Percentiles rank a stretch among this genome's conserved stretches.
These are phyloP conservation scores for Aspidiotus destructor DNA, from an alignment of 2,888 invertebrate species.

Conservation along the genomic window DNA sequence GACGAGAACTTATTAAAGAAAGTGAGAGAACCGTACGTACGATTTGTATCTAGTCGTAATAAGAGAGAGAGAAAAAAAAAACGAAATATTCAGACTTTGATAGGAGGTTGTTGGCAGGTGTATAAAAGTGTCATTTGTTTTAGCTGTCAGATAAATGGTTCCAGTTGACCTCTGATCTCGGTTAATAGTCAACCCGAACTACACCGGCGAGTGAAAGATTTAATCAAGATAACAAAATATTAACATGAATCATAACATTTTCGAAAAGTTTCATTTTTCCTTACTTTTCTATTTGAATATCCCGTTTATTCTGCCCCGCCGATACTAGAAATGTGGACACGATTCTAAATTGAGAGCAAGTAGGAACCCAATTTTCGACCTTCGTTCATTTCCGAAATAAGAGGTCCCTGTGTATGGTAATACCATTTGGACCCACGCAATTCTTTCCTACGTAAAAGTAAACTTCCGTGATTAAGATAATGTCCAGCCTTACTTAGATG, in stretches of 20 bases:
- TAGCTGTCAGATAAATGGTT: constrained; percentile 31
- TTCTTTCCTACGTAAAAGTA: no score
- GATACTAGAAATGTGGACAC: neutral
- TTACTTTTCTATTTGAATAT: constrained; percentile 1
- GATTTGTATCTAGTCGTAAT: neutral
- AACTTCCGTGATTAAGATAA: no score
- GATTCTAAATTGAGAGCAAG: no score
- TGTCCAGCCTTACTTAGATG: no score
- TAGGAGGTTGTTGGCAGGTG: constrained; percentile 26
- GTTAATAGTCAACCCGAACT: neutral
- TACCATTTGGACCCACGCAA: no score
- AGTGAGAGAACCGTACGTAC: no score
- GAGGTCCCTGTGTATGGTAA: no score
- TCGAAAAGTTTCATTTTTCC: constrained; percentile 24
- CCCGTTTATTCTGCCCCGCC: constrained; percentile 5
- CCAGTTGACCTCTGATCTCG: constrained; percentile 22
- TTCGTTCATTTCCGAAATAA: no score
- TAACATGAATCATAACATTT: constrained; percentile 29
- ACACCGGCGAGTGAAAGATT: constrained; percentile 9
- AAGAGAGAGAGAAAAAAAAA: neutral
- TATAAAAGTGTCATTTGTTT: constrained; percentile 32
- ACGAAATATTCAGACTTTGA: constrained; percentile 18
- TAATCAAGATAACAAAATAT: constrained; percentile 32
- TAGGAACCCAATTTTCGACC: no score
- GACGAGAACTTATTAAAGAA: no score